Evolutionary conservation across 2,888 invertebrate species (phyloP).

Genomic region (Oscheius sp.): DNA sequence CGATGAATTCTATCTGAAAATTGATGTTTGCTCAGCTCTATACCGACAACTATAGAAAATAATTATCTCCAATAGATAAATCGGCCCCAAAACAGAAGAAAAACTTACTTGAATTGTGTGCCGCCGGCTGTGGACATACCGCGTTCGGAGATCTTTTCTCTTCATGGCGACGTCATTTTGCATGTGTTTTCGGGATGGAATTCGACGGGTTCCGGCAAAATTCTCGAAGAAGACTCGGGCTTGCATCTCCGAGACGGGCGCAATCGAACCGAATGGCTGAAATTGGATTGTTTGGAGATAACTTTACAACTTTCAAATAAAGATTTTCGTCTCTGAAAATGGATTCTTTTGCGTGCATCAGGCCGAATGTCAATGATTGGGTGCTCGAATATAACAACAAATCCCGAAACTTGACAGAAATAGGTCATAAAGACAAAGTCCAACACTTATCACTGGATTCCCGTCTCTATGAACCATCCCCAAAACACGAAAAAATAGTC

Average conservation of each 20-base stretch:
- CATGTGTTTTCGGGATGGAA: conserved; percentile 68
- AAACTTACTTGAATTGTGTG: conserved; percentile 74
- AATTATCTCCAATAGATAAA: not conserved
- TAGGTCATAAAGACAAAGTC: too few species aligned
- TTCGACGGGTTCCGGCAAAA: conserved; percentile 46
- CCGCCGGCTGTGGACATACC: conserved; percentile 66
- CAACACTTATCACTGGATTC: too few species aligned
- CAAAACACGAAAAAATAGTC: too few species aligned
- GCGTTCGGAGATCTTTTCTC: conserved; percentile 57
- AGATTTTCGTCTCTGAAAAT: too few species aligned
- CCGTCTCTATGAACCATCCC: too few species aligned
- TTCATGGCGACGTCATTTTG: conserved; percentile 72
- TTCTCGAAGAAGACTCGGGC: conserved; percentile 74
- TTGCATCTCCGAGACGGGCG: conserved; percentile 76
- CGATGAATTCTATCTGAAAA: conserved; percentile 73
- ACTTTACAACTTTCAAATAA: too few species aligned
- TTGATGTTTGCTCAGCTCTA: not conserved
- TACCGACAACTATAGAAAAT: not conserved
- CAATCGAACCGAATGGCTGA: conserved; percentile 75
- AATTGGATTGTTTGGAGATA: conserved; percentile 65
- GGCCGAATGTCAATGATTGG: too few species aligned
- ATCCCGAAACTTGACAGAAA: too few species aligned
- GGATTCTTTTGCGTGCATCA: not conserved
- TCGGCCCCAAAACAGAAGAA: too few species aligned
- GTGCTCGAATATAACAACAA: too few species aligned